A percentile compares a stretch with the other conserved stretches of the same genome.
These are phyloP conservation scores for Isaurus tuberculatus DNA, from an alignment of 92 coral and sea anemone genomes.

Conservation along the genomic window DNA sequence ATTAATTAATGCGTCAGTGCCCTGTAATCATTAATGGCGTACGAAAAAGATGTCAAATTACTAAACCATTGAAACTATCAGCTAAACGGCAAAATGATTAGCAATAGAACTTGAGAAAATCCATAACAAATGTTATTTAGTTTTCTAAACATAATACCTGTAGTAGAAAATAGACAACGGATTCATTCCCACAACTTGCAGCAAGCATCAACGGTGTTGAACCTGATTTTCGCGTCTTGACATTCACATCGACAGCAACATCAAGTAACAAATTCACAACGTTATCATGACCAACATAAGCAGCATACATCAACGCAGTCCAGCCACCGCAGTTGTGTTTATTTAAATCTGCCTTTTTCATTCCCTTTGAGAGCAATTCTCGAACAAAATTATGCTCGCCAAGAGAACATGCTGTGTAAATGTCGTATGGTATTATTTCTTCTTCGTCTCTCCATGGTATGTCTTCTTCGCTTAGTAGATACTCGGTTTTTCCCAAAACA, in stretches of 20 bases:
- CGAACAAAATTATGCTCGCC: constrained; percentile 76
- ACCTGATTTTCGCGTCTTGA: constrained; percentile 57
- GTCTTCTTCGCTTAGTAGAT: constrained; percentile 41
- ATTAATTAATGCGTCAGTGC: too few relatives aligned
- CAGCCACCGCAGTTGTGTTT: constrained; percentile 81
- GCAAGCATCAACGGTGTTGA: constrained; percentile 90
- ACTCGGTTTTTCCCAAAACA: constrained; percentile 51
- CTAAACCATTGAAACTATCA: too few relatives aligned
- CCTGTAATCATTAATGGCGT: too few relatives aligned
- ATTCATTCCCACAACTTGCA: constrained; percentile 88
- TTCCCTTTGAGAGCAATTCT: constrained; percentile 65
- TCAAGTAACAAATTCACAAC: constrained; percentile 80
- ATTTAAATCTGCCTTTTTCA: constrained; percentile 58
- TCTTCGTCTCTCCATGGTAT: constrained; percentile 84
- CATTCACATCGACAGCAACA: constrained; percentile 69
- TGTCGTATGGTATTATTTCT: constrained; percentile 71
- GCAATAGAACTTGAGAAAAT: not conserved
- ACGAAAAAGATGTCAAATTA: too few relatives aligned
- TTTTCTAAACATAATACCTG: constrained; percentile 36
- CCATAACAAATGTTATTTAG: not conserved
- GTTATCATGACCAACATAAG: constrained; percentile 86
- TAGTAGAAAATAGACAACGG: constrained; percentile 73
- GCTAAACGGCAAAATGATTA: not conserved
- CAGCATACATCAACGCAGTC: constrained; percentile 95
- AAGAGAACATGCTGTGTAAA: constrained; percentile 87